These are phyloP conservation scores for Chelon labrosus DNA, from an alignment of 2,797 vertebrate genomes.

Conservation along the genomic window DNA sequence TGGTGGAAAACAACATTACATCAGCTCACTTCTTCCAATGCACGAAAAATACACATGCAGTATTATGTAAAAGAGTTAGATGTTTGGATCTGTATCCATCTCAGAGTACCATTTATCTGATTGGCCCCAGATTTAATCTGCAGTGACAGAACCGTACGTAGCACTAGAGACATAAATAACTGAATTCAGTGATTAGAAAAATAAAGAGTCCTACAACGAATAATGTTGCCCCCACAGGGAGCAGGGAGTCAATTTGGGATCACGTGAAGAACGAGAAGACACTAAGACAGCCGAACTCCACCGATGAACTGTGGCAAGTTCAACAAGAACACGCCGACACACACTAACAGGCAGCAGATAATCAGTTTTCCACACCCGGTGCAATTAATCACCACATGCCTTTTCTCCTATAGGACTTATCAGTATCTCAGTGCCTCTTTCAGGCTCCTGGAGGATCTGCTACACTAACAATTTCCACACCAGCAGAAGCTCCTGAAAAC, in stretches of 20 bases:
- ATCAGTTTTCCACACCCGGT: slow-evolving; percentile 38
- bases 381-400: slow-evolving; percentile 52
- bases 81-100: too few species aligned
- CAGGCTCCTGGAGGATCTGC: slow-evolving; percentile 34
- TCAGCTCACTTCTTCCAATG: too few species aligned
- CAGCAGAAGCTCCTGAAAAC: slow-evolving; percentile 17
- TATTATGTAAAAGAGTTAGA: background rate
- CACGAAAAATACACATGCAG: too few species aligned
- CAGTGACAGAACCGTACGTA: too few species aligned
- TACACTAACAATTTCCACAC: background rate
- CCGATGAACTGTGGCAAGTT: background rate
- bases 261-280: background rate
- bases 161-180: background rate
- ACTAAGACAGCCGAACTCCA: background rate
- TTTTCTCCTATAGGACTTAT: slow-evolving; percentile 36
- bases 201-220: background rate
- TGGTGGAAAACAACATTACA: background rate
- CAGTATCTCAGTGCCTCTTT: slow-evolving; percentile 32
- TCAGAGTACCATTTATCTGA: too few species aligned
- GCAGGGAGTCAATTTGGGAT: background rate
- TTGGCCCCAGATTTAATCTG: too few species aligned
- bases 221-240: background rate
- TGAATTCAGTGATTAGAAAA: background rate
- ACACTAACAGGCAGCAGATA: slow-evolving; percentile 29
- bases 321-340: slow-evolving; percentile 12